Evolutionary conservation across 2,113 vertebrate genomes (phyloP).

Genomic region (Microcebus jonahi): DNA sequence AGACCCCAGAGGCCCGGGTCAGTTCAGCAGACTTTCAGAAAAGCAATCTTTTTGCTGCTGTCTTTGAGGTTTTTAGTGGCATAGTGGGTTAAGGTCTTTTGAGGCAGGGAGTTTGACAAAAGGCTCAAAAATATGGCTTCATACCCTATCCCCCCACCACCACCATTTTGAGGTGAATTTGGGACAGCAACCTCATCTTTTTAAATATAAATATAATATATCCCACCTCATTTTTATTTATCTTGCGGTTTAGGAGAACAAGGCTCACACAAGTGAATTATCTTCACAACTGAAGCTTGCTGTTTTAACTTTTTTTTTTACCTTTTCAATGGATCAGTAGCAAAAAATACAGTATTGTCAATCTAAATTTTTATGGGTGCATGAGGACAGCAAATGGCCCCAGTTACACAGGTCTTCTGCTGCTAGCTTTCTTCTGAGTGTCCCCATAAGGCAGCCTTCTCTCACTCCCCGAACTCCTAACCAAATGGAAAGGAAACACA

Average conservation of each 20-base stretch:
- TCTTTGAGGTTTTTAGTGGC: neutral
- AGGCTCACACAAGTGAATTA: neutral
- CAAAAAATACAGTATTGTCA: neutral
- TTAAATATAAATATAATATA: conserved; percentile 32
- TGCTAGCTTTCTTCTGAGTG: neutral
- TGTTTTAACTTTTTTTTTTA: neutral
- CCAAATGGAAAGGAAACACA: neutral
- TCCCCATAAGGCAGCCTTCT: neutral
- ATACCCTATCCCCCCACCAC: neutral
- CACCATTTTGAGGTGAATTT: conserved; percentile 7
- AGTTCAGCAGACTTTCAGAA: neutral
- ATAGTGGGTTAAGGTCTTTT: neutral
- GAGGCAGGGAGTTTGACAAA: neutral
- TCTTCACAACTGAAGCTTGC: conserved; percentile 27
- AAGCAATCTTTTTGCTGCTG: neutral
- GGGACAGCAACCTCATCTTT: conserved; percentile 8
- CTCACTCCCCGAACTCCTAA: neutral
- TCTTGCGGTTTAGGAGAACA: conserved; percentile 35
- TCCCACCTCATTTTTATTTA: conserved; percentile 32
- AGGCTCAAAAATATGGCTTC: neutral
- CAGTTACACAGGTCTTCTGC: neutral
- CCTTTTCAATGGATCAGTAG: neutral
- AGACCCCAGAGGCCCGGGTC: neutral
- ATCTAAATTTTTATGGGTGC: neutral
- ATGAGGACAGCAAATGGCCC: neutral